Conservation (phyloP, 2,888 invertebrate species). For the Trissolcus brochymenae region DNA sequence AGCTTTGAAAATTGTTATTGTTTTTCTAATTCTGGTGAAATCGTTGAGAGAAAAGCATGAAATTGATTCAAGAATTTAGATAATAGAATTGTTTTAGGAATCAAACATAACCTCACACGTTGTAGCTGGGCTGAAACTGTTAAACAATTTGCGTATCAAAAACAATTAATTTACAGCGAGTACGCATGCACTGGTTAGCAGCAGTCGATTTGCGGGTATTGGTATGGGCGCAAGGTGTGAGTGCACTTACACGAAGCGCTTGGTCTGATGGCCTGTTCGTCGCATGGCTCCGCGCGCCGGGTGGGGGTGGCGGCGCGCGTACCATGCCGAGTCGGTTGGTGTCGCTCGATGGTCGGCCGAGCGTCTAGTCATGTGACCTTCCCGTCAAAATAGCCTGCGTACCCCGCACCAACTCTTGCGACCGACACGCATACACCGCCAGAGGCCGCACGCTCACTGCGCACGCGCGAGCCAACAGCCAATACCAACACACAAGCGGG, state of each 20-base stretch:
- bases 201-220: slow-evolving; percentile 19
- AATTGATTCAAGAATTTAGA: too few relatives aligned
- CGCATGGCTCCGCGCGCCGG: slow-evolving; percentile 56
- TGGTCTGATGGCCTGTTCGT: slow-evolving; percentile 34
- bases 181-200: too few relatives aligned
- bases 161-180: too few relatives aligned
- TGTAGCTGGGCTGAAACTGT: too few relatives aligned
- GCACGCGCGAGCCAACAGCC: slow-evolving; percentile 11
- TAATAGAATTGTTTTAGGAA: too few relatives aligned
- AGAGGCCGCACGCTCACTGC: slow-evolving; percentile 18
- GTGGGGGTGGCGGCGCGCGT: slow-evolving; percentile 51
- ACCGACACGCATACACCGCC: slow-evolving; percentile 49
- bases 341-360: slow-evolving; percentile 68
- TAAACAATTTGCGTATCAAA: too few relatives aligned
- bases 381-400: slow-evolving; percentile 86
- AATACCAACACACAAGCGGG: slow-evolving; percentile 11
- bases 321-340: slow-evolving; percentile 40
- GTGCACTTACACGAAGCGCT: slow-evolving; percentile 22
- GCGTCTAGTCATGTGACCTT: slow-evolving; percentile 86
- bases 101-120: too few relatives aligned
- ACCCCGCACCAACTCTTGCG: slow-evolving; percentile 55
- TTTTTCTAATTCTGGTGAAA: too few relatives aligned
- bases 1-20: too few relatives aligned
- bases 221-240: slow-evolving; percentile 21
- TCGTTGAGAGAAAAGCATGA: too few relatives aligned